Base-by-base conservation (phyloP, 2,888 invertebrate species). In the Lasioglossum calceatum region DNA sequence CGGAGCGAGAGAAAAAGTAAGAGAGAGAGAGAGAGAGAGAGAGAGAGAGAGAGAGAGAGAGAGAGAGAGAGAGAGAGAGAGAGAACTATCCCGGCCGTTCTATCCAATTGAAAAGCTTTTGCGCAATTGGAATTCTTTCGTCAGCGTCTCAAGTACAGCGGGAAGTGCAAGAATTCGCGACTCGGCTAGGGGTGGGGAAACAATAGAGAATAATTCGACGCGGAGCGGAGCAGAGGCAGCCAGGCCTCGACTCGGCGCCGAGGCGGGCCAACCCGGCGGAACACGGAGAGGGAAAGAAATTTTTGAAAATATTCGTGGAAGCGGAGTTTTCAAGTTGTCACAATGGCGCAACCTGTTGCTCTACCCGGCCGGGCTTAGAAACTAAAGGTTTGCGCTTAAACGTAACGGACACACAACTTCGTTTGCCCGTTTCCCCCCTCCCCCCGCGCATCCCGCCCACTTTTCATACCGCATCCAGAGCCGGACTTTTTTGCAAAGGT, bases 271-370 rank as follows among this genome's bases (percentile, higher is more conserved):
- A 73, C 79, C n/a, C 67, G 72, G 58, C 42, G 61, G 27, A 61
- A 27, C 14, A 67, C 36, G 74, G 71, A 73, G 77, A 54, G 82
- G 82, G 79, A 90, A 88, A 82, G 81, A 91, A 50, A 47, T 78
- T 91, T 91, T 91, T 88, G 83, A 91, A 91, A 91, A 91, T 91
- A 91, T 91, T 89, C 89, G 87, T 81, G 89, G 82, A 86, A 86
- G 88, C 89, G 85, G 88, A 89, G 89, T 90, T 90, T 91, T 91
- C 91, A 89, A 91, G 91, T 90, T 88, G 80, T 88, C 91, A 91
- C 91, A 91, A 91, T 90, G 91, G 90, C 91, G 88, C 91, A 91
- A 91, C 91, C 91, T 91, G 91, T 91, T 91, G 91, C 91, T 77
- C 91, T 54, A 44, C 54, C 64, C 64, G 64, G 78, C 78, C 86